Base-by-base conservation (phyloP, 2,113 vertebrate species). In the Malaclemys terrapin region DNA sequence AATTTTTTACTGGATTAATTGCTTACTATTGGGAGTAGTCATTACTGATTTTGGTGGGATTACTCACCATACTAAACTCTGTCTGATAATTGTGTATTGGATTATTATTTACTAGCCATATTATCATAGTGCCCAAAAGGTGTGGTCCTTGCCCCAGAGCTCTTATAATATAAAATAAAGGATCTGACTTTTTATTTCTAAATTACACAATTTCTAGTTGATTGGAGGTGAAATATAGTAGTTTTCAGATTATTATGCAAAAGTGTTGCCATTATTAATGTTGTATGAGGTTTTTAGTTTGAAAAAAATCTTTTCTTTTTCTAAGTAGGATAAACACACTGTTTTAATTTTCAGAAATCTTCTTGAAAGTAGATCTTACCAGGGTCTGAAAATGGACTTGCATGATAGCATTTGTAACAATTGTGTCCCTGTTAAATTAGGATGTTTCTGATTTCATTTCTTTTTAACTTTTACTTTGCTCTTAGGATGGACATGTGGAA, bases 401-500 rank as follows among this genome's bases (percentile, higher is more conserved):
- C 17, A 1, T 56, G 19, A 4, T 1, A 35, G 25, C 22, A 38
- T 5, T n/a, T 89, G 62, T 16, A 45, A 4, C 6, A 49, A 0
- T 10, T 69, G 9, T 7, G 52, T 78, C 75, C 80, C 3, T 14
- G 5, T 31, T 78, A 45, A 1, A 8, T 84, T n/a, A 9, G 13
- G 0, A 1, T 16, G 1, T 80, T 91, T 47, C 0, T 96, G 42
- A 86, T 42, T 62, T 10, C 5, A 72, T 72, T 8, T 38, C 27
- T 52, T 10, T 22, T 7, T 89, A 14, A 3, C 53, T 10, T 42
- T 14, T 87, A 25, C 65, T 31, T 38, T 93, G 54, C 62, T 85
- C 25, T 72, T 96, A 99, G 99, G 99, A 99, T 59, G 99, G 99
- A 62, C 99, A 99, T 75, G 99, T 99, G 94, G 99, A 99, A 96